phyloP scores from a whole-genome alignment of 2,113 vertebrate species.

The Corythornis vintsioides region DNA sequence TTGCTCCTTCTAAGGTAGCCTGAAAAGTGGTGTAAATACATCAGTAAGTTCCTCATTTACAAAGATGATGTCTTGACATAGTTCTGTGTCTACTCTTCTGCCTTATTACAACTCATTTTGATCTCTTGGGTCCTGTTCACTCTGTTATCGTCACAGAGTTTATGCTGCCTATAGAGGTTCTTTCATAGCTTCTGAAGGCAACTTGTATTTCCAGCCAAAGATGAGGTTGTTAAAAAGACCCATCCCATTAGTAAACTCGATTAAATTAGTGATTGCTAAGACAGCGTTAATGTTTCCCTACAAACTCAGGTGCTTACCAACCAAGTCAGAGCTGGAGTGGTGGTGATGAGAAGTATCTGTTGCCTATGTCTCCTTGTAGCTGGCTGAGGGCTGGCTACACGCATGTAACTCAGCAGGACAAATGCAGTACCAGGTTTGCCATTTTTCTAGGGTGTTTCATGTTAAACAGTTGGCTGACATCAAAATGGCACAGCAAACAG shows the following conservation, averaged over 20 bases:
- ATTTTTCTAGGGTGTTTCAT: background rate
- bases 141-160: background rate
- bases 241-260: background rate
- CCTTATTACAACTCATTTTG: background rate
- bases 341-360: background rate
- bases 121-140: background rate
- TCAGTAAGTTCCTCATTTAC: background rate
- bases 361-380: background rate
- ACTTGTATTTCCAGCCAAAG: background rate
- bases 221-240: background rate
- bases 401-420: rapidly evolving
- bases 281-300: background rate
- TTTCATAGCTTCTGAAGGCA: background rate
- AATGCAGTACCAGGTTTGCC: background rate
- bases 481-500: background rate
- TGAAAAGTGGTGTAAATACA: rapidly evolving
- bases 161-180: rapidly evolving
- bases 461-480: background rate
- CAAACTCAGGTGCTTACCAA: background rate
- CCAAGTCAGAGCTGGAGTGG: rapidly evolving
- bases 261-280: background rate
- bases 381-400: background rate
- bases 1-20: background rate
- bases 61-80: background rate
- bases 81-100: background rate